A percentile compares a stretch with the other conserved stretches of the same genome.
Conservation (phyloP, 2,113 vertebrate species). For the Lanius collurio region DNA sequence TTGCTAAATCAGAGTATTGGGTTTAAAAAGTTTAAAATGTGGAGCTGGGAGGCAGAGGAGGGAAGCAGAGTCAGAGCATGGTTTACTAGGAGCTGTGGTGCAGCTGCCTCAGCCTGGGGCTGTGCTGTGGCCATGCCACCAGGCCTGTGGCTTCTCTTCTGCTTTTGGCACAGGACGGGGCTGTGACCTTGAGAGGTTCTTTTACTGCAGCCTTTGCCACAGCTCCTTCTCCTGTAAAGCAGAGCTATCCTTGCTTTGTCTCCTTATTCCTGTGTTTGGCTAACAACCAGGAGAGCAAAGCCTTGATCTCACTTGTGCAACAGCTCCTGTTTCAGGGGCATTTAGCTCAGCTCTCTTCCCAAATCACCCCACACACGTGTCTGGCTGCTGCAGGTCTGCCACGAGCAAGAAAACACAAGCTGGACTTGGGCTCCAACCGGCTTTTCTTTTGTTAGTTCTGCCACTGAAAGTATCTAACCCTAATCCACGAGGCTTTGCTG, state of each 20-base stretch:
- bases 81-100: background rate
- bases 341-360: background rate
- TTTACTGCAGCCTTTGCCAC: background rate
- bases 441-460: background rate
- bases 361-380: fast-evolving
- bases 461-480: background rate
- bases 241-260: background rate
- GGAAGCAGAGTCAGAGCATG: background rate
- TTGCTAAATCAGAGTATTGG: conserved; percentile 9
- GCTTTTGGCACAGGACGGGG: background rate
- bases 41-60: background rate
- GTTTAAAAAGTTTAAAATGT: background rate
- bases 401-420: background rate
- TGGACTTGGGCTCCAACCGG: background rate
- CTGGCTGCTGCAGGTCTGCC: background rate
- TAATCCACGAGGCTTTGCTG: background rate
- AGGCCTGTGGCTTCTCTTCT: background rate
- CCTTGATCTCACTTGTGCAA: background rate
- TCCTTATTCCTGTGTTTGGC: background rate
- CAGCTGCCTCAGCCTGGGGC: background rate
- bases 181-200: background rate
- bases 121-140: background rate
- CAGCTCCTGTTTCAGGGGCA: background rate
- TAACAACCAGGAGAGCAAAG: background rate
- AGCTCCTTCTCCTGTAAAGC: background rate